A percentile compares a stretch with the other conserved stretches of the same genome.
These are phyloP conservation scores for Mantis religiosa DNA, from an alignment of 2,888 invertebrate genomes.

Conservation along the genomic window DNA sequence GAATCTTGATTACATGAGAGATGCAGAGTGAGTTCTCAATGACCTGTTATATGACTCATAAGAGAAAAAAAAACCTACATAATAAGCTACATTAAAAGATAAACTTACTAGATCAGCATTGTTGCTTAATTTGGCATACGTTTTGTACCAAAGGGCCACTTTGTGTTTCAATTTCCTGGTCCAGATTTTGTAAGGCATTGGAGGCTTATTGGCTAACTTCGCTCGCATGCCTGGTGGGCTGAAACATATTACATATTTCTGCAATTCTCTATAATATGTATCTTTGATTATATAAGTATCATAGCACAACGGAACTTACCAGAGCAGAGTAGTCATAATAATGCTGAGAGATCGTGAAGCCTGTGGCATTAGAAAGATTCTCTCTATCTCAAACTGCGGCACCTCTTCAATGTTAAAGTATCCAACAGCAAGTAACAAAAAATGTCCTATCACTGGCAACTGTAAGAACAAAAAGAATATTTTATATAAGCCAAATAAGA, in stretches of 20 bases:
- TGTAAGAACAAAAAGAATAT: conserved; percentile 36
- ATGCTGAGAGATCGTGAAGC: conserved; percentile 50
- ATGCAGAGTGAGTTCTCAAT: too few relatives aligned
- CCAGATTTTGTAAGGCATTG: conserved; percentile 58
- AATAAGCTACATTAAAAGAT: background rate
- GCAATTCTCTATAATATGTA: background rate
- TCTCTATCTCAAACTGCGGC: conserved; percentile 55
- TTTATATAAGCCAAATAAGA: background rate
- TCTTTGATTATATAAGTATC: background rate
- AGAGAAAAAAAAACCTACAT: too few relatives aligned
- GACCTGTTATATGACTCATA: too few relatives aligned
- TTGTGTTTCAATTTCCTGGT: conserved; percentile 48
- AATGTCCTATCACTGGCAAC: conserved; percentile 55
- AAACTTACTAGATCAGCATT: background rate
- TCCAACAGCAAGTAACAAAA: conserved; percentile 50
- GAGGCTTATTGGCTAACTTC: conserved; percentile 46
- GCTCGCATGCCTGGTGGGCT: conserved; percentile 42
- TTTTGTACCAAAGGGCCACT: conserved; percentile 51
- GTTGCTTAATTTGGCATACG: conserved; percentile 38
- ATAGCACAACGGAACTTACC: conserved; percentile 36
- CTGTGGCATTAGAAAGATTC: conserved; percentile 53
- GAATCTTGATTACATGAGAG: too few relatives aligned
- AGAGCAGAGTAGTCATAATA: conserved; percentile 54
- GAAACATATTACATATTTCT: conserved; percentile 21
- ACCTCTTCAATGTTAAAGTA: conserved; percentile 50